Evolutionary conservation across 1,140 invertebrate species (phyloP), one percentile per base, ranked within the genome.

Genomic region (Eufriesea mexicana): DNA sequence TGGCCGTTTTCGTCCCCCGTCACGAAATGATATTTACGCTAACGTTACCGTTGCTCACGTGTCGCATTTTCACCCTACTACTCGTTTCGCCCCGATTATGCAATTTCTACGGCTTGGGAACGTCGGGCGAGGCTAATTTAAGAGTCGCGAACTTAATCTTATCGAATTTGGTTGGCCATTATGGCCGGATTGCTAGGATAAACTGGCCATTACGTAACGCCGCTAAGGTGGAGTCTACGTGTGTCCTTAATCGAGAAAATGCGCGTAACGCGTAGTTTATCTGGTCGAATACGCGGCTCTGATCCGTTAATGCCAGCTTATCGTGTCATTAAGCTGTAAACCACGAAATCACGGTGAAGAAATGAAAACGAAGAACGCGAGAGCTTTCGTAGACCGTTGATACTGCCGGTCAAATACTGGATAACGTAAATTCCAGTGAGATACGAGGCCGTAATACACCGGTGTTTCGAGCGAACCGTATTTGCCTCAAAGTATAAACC

Each of bases 161-260:
- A 68, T 59, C 42, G 16, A 61, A 10, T n/a, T 47, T 12, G 23
- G 42, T 67, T 59, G 47, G 54, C 79, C 16, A 76, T 85, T 84
- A 84, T 28, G 75, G 47, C n/a, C 51, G 68, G 10, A 35, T 64
- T 61, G 47, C n/a, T 7, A 9, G 47, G 47, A 35, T 59, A 49
- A 51, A 72, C 16, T 14, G 35, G 10, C 28, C 54, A 55, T 79
- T 64, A 49, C 28, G n/a, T 35, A 76, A 64, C 12, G 1, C 6
- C 51, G 7, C 28, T 59, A 78, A 28, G 45, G 76, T 47, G 55
- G 18, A 42, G 51, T 20, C 10, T 54, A 55, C 78, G 16, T 51
- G 45, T 51, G 45, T 57, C 73, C 45, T 47, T 62, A 25, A 62
- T 49, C n/a, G 10, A 75, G 25, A 49, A 73, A 76, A 64, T 51